Percentiles rank a stretch among this genome's conserved stretches.
Conservation (phyloP, 1,140 invertebrate genomes). For the Pogonognathellus flavescens region DNA sequence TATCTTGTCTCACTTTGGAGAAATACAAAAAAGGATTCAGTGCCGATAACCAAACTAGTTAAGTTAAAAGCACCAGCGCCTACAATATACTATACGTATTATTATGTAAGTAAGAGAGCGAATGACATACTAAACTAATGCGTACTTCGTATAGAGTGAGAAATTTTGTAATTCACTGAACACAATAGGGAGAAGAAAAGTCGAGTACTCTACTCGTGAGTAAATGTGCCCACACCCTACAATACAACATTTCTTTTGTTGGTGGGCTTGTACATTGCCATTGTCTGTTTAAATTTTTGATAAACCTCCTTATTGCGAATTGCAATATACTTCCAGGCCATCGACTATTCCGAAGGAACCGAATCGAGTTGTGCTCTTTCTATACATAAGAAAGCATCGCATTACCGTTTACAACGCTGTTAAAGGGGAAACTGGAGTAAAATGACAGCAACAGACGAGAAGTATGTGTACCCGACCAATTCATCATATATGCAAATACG, state of each 20-base stretch:
- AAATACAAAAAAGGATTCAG: no score
- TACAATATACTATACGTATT: no score
- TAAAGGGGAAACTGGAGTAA: neutral
- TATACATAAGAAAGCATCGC: neutral
- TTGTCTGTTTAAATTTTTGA: slow-evolving; percentile 49
- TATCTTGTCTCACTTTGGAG: neutral
- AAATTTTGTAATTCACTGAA: no score
- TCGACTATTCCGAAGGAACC: neutral
- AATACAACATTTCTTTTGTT: neutral
- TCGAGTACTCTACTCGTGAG: no score
- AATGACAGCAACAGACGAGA: neutral
- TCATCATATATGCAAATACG: slow-evolving; percentile 9
- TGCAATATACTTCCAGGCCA: slow-evolving; percentile 13
- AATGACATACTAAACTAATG: no score
- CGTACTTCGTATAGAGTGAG: no score
- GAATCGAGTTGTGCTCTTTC: slow-evolving; percentile 8
- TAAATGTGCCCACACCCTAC: no score
- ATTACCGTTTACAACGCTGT: slow-evolving; percentile 7
- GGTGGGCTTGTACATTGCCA: neutral
- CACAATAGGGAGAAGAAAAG: no score
- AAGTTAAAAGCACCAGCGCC: no score
- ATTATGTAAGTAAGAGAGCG: no score
- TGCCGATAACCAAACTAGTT: no score
- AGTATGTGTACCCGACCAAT: neutral
- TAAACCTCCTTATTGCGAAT: slow-evolving; percentile 36